phyloP scores from a whole-genome alignment of 2,888 invertebrate genomes.

The Clitarchus hookeri region DNA sequence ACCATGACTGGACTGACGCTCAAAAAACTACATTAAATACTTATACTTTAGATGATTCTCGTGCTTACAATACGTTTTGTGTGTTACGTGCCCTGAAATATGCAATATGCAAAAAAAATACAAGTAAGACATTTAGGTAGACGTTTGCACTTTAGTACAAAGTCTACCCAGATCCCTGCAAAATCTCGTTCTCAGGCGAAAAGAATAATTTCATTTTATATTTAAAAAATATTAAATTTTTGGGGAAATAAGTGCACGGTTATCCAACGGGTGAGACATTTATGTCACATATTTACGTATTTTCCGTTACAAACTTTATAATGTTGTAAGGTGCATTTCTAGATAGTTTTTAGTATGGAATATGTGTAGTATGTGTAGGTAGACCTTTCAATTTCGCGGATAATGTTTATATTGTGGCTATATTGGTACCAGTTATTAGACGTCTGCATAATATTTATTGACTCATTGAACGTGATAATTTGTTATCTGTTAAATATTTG shows the following conservation, averaged over 20 bases:
- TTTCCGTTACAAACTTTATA: slow-evolving; percentile 16
- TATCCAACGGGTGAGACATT: neutral
- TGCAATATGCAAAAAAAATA: neutral
- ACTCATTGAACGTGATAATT: neutral
- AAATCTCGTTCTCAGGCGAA: neutral
- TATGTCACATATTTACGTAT: neutral
- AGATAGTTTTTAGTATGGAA: slow-evolving; percentile 39
- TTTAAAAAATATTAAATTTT: neutral
- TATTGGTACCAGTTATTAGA: slow-evolving; percentile 6
- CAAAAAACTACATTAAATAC: neutral
- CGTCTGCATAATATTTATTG: neutral
- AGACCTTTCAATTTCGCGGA: slow-evolving; percentile 27
- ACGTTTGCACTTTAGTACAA: slow-evolving; percentile 18
- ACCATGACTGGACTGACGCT: neutral
- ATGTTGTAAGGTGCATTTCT: slow-evolving; percentile 36
- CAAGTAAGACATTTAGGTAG: neutral
- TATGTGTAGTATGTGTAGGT: slow-evolving; percentile 35
- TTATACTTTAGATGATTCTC: neutral
- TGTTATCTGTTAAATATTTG: neutral
- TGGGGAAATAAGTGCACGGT: neutral
- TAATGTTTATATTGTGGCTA: neutral
- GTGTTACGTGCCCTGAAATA: neutral
- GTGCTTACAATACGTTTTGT: neutral
- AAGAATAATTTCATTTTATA: slow-evolving; percentile 22
- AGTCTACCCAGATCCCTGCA: neutral